A percentile compares a stretch with the other conserved stretches of the same genome.
Conservation (phyloP, 2,113 vertebrate species). For the Myxocyprinus asiaticus region DNA sequence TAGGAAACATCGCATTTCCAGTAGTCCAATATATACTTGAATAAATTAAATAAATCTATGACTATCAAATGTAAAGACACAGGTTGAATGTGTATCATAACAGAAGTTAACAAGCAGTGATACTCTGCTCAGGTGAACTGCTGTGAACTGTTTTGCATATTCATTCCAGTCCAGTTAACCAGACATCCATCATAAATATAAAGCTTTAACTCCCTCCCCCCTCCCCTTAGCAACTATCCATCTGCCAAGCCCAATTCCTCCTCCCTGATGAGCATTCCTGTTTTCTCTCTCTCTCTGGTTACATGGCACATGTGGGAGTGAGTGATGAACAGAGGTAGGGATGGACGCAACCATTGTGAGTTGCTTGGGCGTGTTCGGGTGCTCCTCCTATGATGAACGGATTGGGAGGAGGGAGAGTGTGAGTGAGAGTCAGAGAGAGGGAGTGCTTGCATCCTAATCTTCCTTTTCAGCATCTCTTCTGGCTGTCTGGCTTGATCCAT, state of each 20-base stretch:
- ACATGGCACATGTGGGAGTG: slow-evolving; percentile 34
- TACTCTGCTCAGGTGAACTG: slow-evolving; percentile 22
- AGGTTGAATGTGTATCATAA: too few relatives aligned
- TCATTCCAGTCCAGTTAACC: slow-evolving; percentile 46
- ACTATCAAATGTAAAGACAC: too few relatives aligned
- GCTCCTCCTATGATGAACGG: slow-evolving; percentile 23
- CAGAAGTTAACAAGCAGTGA: too few relatives aligned
- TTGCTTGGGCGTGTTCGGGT: slow-evolving; percentile 30
- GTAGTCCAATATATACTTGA: too few relatives aligned
- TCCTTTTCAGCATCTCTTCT: slow-evolving; percentile 37
- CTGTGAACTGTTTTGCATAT: slow-evolving; percentile 4
- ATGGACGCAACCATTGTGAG: slow-evolving; percentile 33
- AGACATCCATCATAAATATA: slow-evolving; percentile 60
- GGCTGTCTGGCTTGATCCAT: slow-evolving; percentile 19
- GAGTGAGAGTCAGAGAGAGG: too few relatives aligned
- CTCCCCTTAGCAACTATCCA: slow-evolving; percentile 38
- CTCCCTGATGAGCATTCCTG: slow-evolving; percentile 15
- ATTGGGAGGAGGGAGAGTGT: slow-evolving; percentile 6
- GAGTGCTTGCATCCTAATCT: slow-evolving; percentile 18
- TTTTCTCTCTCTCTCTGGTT: slow-evolving; percentile 11
- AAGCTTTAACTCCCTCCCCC: slow-evolving; percentile 17
- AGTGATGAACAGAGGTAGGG: slow-evolving; percentile 30
- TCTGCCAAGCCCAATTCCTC: slow-evolving; percentile 38
- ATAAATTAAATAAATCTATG: too few relatives aligned
- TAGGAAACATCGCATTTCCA: too few relatives aligned